A percentile compares a stretch with the other conserved stretches of the same genome.
Conservation (phyloP, 2,888 invertebrate species). For the Parascotia fuliginaria region DNA sequence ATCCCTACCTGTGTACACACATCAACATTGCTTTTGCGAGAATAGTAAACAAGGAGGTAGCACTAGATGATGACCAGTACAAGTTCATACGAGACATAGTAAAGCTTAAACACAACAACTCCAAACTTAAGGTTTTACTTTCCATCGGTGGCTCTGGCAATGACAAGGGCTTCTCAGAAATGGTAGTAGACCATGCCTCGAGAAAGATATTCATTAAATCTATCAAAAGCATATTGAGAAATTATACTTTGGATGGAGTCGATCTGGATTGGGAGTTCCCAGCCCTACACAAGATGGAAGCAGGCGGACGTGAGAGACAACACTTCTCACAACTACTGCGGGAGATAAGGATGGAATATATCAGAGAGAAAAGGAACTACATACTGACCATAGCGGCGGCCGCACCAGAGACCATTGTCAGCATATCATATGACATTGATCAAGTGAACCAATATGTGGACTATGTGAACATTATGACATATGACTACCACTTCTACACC, state of each 20-base stretch:
- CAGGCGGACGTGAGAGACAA: slow-evolving; percentile 83
- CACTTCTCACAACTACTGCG: slow-evolving; percentile 91
- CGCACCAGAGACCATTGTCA: slow-evolving; percentile 90
- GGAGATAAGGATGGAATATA: slow-evolving; percentile 89
- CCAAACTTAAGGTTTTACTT: slow-evolving; percentile 90
- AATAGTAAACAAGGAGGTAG: slow-evolving; percentile 87
- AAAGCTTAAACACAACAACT: slow-evolving; percentile 86
- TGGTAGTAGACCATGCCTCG: slow-evolving; percentile 89
- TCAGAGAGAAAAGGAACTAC: slow-evolving; percentile 85
- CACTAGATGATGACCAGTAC: slow-evolving; percentile 75
- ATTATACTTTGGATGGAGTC: slow-evolving; percentile 88
- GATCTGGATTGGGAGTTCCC: slow-evolving; percentile 97
- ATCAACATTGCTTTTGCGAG: slow-evolving; percentile 91
- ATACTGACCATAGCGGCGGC: slow-evolving; percentile 92
- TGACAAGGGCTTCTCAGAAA: slow-evolving; percentile 88
- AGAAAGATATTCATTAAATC: slow-evolving; percentile 88
- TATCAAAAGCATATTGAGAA: slow-evolving; percentile 79
- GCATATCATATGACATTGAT: slow-evolving; percentile 91
- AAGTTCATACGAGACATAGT: slow-evolving; percentile 71
- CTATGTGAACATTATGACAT: slow-evolving; percentile 95
- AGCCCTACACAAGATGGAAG: slow-evolving; percentile 71
- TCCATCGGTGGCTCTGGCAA: slow-evolving; percentile 89
- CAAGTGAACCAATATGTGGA: slow-evolving; percentile 93
- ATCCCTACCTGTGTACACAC: slow-evolving; percentile 92
- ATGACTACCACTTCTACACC: slow-evolving; percentile 94